Evolutionary conservation across 2,888 invertebrate genomes (phyloP).

Genomic region (Syrista parreyssii): DNA sequence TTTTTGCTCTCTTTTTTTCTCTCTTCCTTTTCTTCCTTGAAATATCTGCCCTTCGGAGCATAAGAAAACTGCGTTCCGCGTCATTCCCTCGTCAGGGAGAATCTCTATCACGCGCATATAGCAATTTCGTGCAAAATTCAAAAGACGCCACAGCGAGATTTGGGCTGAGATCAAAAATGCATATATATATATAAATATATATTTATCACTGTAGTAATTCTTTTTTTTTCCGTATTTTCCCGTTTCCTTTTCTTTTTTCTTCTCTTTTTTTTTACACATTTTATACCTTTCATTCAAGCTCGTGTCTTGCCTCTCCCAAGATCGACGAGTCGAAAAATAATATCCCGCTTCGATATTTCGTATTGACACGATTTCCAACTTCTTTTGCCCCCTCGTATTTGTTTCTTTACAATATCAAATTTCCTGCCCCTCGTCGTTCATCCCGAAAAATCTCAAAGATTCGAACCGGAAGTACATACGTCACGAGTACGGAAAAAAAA

Average conservation of each 20-base stretch:
- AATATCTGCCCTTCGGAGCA: neutral
- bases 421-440: neutral
- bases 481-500: neutral
- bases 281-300: neutral
- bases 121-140: constrained; percentile 22
- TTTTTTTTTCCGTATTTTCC: neutral
- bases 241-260: neutral
- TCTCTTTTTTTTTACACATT: neutral
- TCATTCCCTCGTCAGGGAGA: neutral
- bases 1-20: neutral
- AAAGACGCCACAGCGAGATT: neutral
- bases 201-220: neutral
- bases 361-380: neutral
- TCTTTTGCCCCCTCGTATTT: neutral
- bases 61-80: neutral
- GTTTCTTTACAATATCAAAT: neutral
- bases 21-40: neutral
- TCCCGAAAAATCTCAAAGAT: neutral
- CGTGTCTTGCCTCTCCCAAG: neutral
- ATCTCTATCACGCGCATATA: constrained; percentile 15
- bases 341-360: neutral
- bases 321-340: neutral
- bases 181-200: neutral
- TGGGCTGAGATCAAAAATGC: neutral
- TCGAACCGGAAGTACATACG: neutral